Evolutionary conservation across 2,888 invertebrate species (phyloP), one percentile per base, ranked within the genome.

Genomic region (Agelastica alni): DNA sequence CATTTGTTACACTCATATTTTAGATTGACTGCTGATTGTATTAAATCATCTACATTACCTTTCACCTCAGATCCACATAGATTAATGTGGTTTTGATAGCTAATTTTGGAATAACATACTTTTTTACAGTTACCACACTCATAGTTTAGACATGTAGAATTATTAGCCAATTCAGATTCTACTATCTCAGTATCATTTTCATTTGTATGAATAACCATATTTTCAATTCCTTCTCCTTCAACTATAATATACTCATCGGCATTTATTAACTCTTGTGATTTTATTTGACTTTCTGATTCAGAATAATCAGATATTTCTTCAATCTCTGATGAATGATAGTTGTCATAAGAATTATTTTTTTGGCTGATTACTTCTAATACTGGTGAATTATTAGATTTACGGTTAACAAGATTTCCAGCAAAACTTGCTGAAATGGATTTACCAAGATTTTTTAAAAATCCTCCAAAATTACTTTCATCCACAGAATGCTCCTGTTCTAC

Each of bases 371-470:
- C 6, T 20, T 39, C 20, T 10, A 18, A 5, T 20, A 12, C 12
- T 12, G 37, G 7, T 10, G 37, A 20, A 5, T 10, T 5, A 7
- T 17, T n/a, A 17, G 14, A 10, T 42, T 10, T 14, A 16, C n/a
- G 20, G 9, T 37, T 51, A n/a, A 37, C 22, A 17, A 14, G n/a
- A 17, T 20, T 46, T 13, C 14, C n/a, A 9, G 39, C 59, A 59
- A 65, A 70, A 28, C 51, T 54, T 5, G 68, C 70, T 9, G 63
- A 58, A n/a, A 70, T 48, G 55, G 59, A 65, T 4, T 54, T 58
- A 2, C 69, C 70, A 9, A 70, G 54, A 56, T 70, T 70, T 16
- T 58, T 63, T 26, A 70, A 61, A 53, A 70, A 70, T 2, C 66
- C 67, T 7, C 57, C 60, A 53, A 54, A 70, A 36, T 53, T 58